Evolutionary conservation across 2,113 vertebrate genomes (phyloP).

Genomic region (Corythornis cristatus): DNA sequence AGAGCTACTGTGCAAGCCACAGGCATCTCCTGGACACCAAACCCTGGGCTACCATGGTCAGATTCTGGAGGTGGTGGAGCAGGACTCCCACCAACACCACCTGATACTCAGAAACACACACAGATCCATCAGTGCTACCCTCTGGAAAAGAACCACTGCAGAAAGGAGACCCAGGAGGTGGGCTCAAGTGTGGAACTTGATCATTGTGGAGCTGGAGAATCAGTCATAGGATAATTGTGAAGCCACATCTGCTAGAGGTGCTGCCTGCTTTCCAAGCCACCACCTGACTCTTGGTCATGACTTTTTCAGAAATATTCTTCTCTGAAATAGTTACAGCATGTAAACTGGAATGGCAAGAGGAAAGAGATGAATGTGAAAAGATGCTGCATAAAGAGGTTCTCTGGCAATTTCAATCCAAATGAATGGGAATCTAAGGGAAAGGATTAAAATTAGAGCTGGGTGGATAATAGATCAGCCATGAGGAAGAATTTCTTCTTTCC

Average conservation of each 20-base stretch:
- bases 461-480: too few species aligned
- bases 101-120: background rate
- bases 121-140: accelerated
- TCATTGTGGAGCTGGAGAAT: accelerated
- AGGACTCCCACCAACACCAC: background rate
- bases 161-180: background rate
- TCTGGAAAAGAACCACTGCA: background rate
- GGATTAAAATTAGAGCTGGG: too few species aligned
- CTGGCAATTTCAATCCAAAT: background rate
- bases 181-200: background rate
- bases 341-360: background rate
- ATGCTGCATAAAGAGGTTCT: background rate
- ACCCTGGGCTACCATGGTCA: accelerated
- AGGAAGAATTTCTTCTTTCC: too few species aligned
- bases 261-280: background rate
- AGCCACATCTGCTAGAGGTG: background rate
- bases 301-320: background rate
- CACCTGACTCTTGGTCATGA: background rate
- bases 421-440: too few species aligned
- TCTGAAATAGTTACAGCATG: background rate
- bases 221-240: background rate
- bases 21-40: background rate
- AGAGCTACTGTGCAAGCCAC: background rate
- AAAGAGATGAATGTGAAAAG: background rate
- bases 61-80: background rate